Conservation (phyloP, 2,113 vertebrate species). For the Siniperca chuatsi region DNA sequence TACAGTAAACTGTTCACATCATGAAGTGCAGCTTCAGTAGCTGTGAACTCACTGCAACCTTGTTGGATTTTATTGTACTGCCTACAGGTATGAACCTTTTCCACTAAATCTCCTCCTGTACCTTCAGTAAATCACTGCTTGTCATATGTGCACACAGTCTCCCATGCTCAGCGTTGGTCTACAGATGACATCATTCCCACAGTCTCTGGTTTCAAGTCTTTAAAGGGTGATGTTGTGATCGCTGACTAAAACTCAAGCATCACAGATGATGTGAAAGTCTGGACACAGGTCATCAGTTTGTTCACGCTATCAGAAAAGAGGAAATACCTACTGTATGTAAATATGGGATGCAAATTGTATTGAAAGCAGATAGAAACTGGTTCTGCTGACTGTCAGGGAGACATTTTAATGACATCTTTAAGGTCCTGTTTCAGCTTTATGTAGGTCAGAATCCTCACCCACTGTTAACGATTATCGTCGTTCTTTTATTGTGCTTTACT, state of each 20-base stretch:
- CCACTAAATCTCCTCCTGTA: slow-evolving; percentile 17
- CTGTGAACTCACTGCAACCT: slow-evolving; percentile 20
- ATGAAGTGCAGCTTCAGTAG: slow-evolving; percentile 26
- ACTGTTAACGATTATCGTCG: not conserved
- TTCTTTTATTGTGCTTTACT: slow-evolving; percentile 3
- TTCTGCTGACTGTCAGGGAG: not conserved
- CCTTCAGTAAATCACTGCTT: slow-evolving; percentile 43
- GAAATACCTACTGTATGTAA: not conserved
- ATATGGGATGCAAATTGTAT: not conserved
- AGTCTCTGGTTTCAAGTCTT: slow-evolving; percentile 49
- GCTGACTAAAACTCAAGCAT: slow-evolving; percentile 20
- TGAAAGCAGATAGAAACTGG: not conserved
- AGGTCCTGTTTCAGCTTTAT: not conserved
- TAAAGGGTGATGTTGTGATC: slow-evolving; percentile 30
- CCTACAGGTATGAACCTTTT: slow-evolving; percentile 26
- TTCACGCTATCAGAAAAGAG: not conserved
- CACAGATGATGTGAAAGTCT: slow-evolving; percentile 30
- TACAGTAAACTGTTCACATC: slow-evolving; percentile 16
- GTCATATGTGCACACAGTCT: slow-evolving; percentile 23
- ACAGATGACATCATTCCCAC: slow-evolving; percentile 44
- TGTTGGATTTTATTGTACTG: slow-evolving; percentile 27
- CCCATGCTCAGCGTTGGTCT: slow-evolving; percentile 8
- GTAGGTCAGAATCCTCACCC: not conserved
- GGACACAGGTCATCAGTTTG: not conserved
- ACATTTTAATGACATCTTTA: not conserved